phyloP scores from a whole-genome alignment of 1,140 invertebrate genomes.

The Eulimnadia texana region DNA sequence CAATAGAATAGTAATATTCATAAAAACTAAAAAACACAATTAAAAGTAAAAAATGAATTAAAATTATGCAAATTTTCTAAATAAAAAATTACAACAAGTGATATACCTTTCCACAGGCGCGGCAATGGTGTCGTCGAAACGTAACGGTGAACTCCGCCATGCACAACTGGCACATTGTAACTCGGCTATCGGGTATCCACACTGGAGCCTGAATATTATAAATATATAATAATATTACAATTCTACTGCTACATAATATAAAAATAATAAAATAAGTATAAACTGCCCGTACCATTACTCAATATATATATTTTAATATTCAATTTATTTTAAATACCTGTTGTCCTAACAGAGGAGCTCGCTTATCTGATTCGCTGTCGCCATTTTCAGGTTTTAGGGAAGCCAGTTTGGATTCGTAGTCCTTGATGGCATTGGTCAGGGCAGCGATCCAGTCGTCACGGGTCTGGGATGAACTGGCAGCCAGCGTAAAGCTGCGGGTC shows the following conservation, averaged over 20 bases:
- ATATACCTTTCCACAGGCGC: conserved; percentile 55
- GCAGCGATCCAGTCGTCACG: conserved; percentile 50
- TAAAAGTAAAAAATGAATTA: no score
- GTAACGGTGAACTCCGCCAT: conserved; percentile 52
- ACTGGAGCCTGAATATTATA: conserved; percentile 37
- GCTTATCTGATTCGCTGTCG: conserved; percentile 18
- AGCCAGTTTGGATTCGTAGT: conserved; percentile 35
- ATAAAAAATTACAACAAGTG: no score
- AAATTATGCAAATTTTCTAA: no score
- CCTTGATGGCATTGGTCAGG: conserved; percentile 44
- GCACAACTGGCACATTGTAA: conserved; percentile 60
- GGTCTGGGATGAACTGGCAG: conserved; percentile 42
- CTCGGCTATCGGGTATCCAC: conserved; percentile 49
- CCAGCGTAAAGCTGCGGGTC: conserved; percentile 49
- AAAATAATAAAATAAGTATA: not conserved
- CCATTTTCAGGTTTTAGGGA: conserved; percentile 16
- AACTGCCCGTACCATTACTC: not conserved
- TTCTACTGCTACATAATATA: not conserved
- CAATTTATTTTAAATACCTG: conserved; percentile 20
- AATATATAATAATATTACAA: not conserved
- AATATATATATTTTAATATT: not conserved
- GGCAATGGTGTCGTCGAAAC: conserved; percentile 56
- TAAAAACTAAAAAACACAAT: no score
- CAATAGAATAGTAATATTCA: no score
- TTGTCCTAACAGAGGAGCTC: conserved; percentile 24